Evolutionary conservation across 1,140 invertebrate genomes (phyloP).

Genomic region (Drosophila trapezifrons): DNA sequence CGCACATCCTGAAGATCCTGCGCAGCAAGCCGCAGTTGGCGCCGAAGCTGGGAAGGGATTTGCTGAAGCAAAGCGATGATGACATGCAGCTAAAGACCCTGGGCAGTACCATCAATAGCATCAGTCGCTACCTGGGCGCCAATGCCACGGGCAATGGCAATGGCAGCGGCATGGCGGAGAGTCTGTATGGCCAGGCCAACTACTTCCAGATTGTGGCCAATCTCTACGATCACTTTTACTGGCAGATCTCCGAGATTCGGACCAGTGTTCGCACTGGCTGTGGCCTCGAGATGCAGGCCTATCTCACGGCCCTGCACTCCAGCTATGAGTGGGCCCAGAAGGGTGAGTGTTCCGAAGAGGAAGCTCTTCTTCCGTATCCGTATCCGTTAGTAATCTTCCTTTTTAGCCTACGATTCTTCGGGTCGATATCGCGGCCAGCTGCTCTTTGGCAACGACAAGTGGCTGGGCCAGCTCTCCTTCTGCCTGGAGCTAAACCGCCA

Average conservation of each 20-base stretch:
- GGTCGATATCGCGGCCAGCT: constrained; percentile 92
- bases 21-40: constrained; percentile 57
- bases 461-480: constrained; percentile 88
- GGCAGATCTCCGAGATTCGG: constrained; percentile 76
- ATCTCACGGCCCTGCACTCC: constrained; percentile 74
- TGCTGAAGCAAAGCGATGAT: constrained; percentile 69
- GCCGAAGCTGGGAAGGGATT: constrained; percentile 65
- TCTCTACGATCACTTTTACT: constrained; percentile 82
- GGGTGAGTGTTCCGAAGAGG: constrained; percentile 42
- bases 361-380: background rate
- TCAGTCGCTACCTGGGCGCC: constrained; percentile 58
- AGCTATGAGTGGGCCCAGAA: constrained; percentile 78
- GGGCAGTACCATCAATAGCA: constrained; percentile 74
- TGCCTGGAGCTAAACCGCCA: constrained; percentile 79
- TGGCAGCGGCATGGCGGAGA: constrained; percentile 59
- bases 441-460: constrained; percentile 92
- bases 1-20: constrained; percentile 76
- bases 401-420: constrained; percentile 90
- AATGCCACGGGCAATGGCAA: constrained; percentile 37
- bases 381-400: too few species aligned
- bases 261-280: constrained; percentile 72
- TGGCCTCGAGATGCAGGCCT: constrained; percentile 77
- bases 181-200: constrained; percentile 68
- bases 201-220: constrained; percentile 81
- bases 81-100: constrained; percentile 66